Base-by-base conservation (phyloP, 1,140 invertebrate genomes). In the Caerostris extrusa region DNA sequence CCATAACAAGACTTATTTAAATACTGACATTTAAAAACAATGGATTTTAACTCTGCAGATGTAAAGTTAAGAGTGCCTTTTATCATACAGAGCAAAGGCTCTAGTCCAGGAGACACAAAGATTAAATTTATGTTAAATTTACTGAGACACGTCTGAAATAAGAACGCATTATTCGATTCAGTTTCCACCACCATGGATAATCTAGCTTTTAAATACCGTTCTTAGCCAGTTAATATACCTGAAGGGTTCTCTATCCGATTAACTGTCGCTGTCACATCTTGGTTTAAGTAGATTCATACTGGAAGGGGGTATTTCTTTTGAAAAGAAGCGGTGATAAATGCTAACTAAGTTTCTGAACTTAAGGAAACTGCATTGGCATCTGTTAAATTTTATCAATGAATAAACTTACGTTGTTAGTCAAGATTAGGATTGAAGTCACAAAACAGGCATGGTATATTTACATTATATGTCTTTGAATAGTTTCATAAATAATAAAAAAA, bases 11-110 rank as follows among this genome's bases (percentile, higher is more conserved):
- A 87, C 19, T 58, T 87, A 61, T 87, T 58, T 86, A 50, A 34
- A 60, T 87, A 60, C 58, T 87, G 85, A 87, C 85, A 87, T 87
- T 87, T 55, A 61, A 64, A 87, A 87, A 87, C 85, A 87, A 87
- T 61, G 57, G n/a, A 53, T 60, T 87, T 64, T 5, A 8, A 3
- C 7, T 19, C 34, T 64, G 19, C 12, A 8, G 56, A 60, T 86
- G 58, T 7, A 7, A 60, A 86, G n/a, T 87, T 64, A 87, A 87
- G 58, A 19, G 85, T 5, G n/a, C 53, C 85, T 50, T 87, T 61
- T 61, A 87, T 87, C 85, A 64, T 19, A 10, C 56, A 50, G 60
- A 17, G 50, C 5, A 83, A 14, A 61, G 10, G 17, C 7, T 61
- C 60, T 14, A 61, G 60, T 61, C 17, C 61, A 17, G 61, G 12